phyloP scores from a whole-genome alignment of 2,113 vertebrate genomes.

The Oxyruncus cristatus region DNA sequence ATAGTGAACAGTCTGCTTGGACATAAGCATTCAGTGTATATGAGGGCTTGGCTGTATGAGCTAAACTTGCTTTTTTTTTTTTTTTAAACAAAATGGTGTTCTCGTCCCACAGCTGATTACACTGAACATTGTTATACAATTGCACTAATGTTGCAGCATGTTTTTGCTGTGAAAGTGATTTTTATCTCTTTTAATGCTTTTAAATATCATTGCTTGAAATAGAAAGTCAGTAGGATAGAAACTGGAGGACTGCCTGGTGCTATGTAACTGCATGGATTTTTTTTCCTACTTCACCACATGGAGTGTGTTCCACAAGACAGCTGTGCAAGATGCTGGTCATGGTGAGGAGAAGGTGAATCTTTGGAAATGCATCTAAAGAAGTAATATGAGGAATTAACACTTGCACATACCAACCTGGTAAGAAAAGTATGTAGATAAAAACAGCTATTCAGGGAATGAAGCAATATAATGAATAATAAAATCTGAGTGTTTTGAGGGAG shows the following conservation, averaged over 20 bases:
- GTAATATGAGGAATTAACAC: neutral
- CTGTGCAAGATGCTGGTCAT: neutral
- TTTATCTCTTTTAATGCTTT: neutral
- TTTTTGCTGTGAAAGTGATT: neutral
- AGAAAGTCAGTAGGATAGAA: neutral
- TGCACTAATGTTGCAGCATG: neutral
- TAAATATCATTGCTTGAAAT: neutral
- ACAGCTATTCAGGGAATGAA: neutral
- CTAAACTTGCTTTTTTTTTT: neutral
- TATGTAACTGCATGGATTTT: neutral
- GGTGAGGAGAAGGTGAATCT: neutral
- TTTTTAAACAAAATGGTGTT: neutral
- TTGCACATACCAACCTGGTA: fast-evolving
- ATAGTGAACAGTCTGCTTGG: neutral
- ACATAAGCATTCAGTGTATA: neutral
- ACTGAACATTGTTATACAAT: neutral
- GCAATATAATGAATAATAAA: neutral
- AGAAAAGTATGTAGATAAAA: neutral
- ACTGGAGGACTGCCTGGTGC: neutral
- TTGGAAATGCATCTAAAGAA: neutral
- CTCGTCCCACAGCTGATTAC: neutral
- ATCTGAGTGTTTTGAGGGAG: neutral
- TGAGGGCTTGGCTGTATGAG: neutral
- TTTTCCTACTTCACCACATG: neutral
- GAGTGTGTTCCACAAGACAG: neutral